A percentile compares a stretch with the other conserved stretches of the same genome.
These are phyloP conservation scores for Oryctolagus cuniculus DNA, from an alignment of 2,113 vertebrate species.

Conservation along the genomic window DNA sequence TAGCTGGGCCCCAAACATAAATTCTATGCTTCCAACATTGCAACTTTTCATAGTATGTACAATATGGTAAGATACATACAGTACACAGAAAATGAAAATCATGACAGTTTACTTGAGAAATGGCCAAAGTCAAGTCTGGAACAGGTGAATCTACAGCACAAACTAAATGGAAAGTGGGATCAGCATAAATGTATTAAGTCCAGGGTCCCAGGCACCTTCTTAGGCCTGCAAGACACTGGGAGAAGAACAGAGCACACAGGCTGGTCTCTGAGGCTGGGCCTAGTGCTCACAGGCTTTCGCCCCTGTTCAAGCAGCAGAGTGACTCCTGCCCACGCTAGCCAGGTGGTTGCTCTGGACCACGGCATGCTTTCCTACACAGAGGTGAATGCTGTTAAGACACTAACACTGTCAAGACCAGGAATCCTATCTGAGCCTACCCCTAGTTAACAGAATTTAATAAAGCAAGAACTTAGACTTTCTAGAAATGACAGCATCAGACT, in stretches of 20 bases:
- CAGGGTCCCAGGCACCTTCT: background rate
- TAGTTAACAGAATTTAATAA: background rate
- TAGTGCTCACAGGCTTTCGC: background rate
- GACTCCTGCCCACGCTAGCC: background rate
- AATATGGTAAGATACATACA: background rate
- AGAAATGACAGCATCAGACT: constrained; percentile 9
- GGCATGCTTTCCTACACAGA: background rate
- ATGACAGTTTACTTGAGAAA: background rate
- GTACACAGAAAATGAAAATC: background rate
- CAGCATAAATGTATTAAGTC: background rate
- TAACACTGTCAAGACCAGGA: background rate
- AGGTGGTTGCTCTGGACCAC: background rate
- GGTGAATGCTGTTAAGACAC: background rate
- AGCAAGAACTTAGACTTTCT: constrained; percentile 14
- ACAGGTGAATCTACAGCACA: constrained; percentile 23
- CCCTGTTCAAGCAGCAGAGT: background rate
- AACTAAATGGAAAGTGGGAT: background rate
- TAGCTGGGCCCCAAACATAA: constrained; percentile 33
- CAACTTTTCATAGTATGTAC: background rate
- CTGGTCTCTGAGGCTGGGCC: background rate
- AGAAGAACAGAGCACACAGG: background rate
- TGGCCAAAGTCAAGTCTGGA: background rate
- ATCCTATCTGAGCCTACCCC: background rate
- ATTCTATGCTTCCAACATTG: background rate
- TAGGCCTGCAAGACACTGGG: background rate